phyloP scores from a whole-genome alignment of 2,888 invertebrate species.

The Eupithecia abbreviata region DNA sequence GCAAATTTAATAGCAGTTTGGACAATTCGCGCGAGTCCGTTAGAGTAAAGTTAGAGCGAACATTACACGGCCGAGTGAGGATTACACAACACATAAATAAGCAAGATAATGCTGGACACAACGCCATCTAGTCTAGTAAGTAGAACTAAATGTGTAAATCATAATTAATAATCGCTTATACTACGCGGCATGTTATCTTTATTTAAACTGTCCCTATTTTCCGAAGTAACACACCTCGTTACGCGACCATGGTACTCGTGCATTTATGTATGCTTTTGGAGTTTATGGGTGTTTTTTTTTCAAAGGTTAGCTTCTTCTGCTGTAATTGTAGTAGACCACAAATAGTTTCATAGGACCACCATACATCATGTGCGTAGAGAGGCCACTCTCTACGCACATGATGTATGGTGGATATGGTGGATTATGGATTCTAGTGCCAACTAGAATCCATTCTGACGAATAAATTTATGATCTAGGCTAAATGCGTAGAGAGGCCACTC shows the following conservation, averaged over 20 bases:
- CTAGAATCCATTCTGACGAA: too few species aligned
- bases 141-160: not conserved
- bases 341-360: not conserved
- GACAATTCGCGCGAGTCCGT: slow-evolving; percentile 56
- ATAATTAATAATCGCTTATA: not conserved
- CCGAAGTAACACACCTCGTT: too few species aligned
- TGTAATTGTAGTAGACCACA: not conserved
- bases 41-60: slow-evolving; percentile 49
- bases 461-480: too few species aligned
- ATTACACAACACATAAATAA: slow-evolving; percentile 30
- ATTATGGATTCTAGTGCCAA: too few species aligned
- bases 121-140: not conserved
- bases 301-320: too few species aligned
- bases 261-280: too few species aligned
- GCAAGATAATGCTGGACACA: not conserved
- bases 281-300: too few species aligned
- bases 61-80: slow-evolving; percentile 39
- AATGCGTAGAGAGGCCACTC: too few species aligned
- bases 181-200: not conserved
- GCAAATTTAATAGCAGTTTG: slow-evolving; percentile 59
- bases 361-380: too few species aligned
- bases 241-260: too few species aligned
- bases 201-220: not conserved
- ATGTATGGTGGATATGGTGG: too few species aligned
- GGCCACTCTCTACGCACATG: too few species aligned